These are phyloP conservation scores for Teleogryllus oceanicus DNA, from an alignment of 2,888 invertebrate species.

Conservation along the genomic window DNA sequence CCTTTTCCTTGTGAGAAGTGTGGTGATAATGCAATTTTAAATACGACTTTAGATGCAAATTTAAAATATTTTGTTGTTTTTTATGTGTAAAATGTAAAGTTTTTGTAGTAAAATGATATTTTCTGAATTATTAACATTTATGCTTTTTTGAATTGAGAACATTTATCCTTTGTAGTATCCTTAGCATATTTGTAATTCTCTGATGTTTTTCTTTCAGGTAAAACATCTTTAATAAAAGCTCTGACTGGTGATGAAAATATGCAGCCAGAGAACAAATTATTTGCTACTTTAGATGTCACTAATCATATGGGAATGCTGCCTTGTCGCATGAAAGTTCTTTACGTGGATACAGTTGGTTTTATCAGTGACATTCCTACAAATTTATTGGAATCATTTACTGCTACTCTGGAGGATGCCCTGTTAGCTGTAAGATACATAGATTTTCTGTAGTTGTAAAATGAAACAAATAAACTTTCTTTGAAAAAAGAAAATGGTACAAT, in stretches of 20 bases:
- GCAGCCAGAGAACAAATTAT: constrained; percentile 68
- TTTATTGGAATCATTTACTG: constrained; percentile 73
- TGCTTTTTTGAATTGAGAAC: too few relatives aligned
- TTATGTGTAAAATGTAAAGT: too few relatives aligned
- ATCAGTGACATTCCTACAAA: constrained; percentile 77
- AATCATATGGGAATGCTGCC: constrained; percentile 68
- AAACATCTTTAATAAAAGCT: constrained; percentile 75
- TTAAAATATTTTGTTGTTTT: too few relatives aligned
- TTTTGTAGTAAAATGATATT: too few relatives aligned
- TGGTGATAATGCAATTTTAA: too few relatives aligned
- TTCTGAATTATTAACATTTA: too few relatives aligned
- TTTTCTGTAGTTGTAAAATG: not conserved
- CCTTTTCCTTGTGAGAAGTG: too few relatives aligned
- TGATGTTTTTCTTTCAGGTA: constrained; percentile 46
- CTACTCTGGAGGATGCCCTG: constrained; percentile 76
- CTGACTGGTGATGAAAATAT: constrained; percentile 65
- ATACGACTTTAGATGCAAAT: too few relatives aligned
- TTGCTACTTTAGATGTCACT: constrained; percentile 84
- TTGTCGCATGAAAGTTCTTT: constrained; percentile 62
- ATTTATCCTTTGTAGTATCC: too few relatives aligned
- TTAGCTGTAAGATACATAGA: constrained; percentile 55
- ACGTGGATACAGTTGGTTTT: constrained; percentile 83
- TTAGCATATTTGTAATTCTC: too few relatives aligned
- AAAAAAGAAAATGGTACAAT: not conserved
- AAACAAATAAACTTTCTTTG: not conserved